Evolutionary conservation across 2,797 vertebrate genomes (phyloP), one percentile per base, ranked within the genome.

Genomic region (Rhynchonycteris naso): DNA sequence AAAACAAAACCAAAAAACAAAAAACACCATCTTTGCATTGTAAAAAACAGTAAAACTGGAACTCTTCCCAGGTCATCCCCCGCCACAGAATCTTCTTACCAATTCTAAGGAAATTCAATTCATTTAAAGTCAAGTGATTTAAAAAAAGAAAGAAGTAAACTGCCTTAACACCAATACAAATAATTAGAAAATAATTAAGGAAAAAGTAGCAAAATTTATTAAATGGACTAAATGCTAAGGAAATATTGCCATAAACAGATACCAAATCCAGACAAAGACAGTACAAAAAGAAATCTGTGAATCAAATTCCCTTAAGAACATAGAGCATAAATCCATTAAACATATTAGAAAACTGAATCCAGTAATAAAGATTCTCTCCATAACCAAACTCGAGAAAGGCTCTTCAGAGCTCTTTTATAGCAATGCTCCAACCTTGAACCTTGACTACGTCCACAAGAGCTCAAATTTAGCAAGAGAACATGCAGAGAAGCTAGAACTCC

Each of bases 151-250:
- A 68, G 0, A 82, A 92, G 82, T 11, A 66, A 89, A 80, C 9
- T 30, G 28, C 7, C 3, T 74, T 52, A 92, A 58, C 15, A 83
- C 33, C 50, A 96, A 78, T 19, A 71, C 9, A 95, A 79, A 72
- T 43, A 96, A 59, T 43, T 72, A 56, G 7, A 61, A 88, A 83
- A 69, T 69, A 56, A 82, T 6, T 65, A 13, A 94, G 2, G 56
- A 2, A 52, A 68, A 94, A 93, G 15, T 24, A 91, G 30, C 24
- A 91, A 91, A 59, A 84, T 83, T n/a, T 74, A 83, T 71, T 94
- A 86, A 96, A 56, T 4, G 85, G 38, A 89, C 16, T 54, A 79
- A 74, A 38, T 12, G 58, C 35, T 58, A 94, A 11, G 58, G 71
- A 88, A 91, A 92, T 69, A 30, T 35, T 94, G 7, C 9, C 26